Evolutionary conservation across 2,888 invertebrate genomes (phyloP).

Genomic region (Cantharis lateralis): DNA sequence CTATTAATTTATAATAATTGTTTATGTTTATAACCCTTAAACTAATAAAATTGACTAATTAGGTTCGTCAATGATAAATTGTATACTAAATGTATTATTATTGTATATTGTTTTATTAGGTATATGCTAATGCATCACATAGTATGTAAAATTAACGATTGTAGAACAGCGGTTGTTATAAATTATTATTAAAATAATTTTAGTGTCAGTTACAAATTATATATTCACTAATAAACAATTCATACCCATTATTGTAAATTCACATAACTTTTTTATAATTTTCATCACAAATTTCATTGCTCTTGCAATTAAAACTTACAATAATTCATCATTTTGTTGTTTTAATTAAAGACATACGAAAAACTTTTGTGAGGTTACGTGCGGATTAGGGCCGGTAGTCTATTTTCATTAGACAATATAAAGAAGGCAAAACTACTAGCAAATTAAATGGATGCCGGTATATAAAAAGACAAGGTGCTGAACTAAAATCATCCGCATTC

Average conservation of each 20-base stretch:
- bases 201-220: not conserved
- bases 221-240: not conserved
- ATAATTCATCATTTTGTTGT: not conserved
- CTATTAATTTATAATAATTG: not conserved
- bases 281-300: not conserved
- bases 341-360: not conserved
- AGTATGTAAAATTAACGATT: not conserved
- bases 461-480: too few species aligned
- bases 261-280: not conserved
- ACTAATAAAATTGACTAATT: not conserved
- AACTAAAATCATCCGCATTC: too few species aligned
- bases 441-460: too few species aligned
- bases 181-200: not conserved
- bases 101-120: not conserved
- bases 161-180: not conserved
- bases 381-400: too few species aligned
- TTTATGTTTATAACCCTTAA: not conserved
- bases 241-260: not conserved
- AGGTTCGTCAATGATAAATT: not conserved
- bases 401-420: too few species aligned
- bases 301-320: not conserved
- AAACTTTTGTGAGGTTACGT: too few species aligned
- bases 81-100: not conserved
- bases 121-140: not conserved
- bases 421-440: too few species aligned